These are phyloP conservation scores for Siphlonurus alternatus DNA, from an alignment of 2,888 invertebrate genomes.

Conservation along the genomic window DNA sequence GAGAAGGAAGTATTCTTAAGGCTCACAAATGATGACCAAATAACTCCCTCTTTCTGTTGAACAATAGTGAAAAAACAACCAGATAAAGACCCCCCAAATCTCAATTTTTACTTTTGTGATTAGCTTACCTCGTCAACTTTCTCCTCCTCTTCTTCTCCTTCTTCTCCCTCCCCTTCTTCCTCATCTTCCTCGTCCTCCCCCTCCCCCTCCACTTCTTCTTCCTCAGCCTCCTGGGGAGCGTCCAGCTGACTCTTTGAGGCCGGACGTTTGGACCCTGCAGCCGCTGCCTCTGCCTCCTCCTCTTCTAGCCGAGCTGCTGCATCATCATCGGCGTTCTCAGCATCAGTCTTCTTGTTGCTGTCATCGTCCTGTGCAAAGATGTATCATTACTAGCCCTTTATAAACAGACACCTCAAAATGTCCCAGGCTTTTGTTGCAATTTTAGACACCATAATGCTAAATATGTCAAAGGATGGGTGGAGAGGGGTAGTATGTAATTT, in stretches of 20 bases:
- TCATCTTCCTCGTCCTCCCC: constrained; percentile 21
- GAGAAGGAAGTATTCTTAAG: too few species aligned
- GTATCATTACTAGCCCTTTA: constrained; percentile 24
- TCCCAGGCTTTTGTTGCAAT: background rate
- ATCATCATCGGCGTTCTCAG: constrained; percentile 56
- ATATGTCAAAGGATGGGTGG: too few species aligned
- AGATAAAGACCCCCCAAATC: too few species aligned
- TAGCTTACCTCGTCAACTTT: constrained; percentile 17
- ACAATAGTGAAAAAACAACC: too few species aligned
- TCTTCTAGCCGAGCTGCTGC: too few species aligned
- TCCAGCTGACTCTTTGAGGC: constrained; percentile 18
- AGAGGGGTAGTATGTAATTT: too few species aligned
- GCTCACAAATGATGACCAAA: too few species aligned
- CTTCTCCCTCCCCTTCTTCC: constrained; percentile 21
- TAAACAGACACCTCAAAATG: background rate
- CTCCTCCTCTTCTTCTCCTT: constrained; percentile 19
- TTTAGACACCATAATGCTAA: too few species aligned
- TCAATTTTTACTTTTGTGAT: too few species aligned
- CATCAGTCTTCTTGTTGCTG: constrained; percentile 29
- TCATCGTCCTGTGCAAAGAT: too few species aligned
- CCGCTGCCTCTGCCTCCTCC: constrained; percentile 27
- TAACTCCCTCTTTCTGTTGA: too few species aligned
- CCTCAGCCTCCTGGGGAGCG: constrained; percentile 14
- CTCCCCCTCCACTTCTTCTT: constrained; percentile 14
- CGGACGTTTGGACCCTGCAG: too few species aligned